Conservation (phyloP, 1,140 invertebrate genomes). For the Drosophila lini region DNA sequence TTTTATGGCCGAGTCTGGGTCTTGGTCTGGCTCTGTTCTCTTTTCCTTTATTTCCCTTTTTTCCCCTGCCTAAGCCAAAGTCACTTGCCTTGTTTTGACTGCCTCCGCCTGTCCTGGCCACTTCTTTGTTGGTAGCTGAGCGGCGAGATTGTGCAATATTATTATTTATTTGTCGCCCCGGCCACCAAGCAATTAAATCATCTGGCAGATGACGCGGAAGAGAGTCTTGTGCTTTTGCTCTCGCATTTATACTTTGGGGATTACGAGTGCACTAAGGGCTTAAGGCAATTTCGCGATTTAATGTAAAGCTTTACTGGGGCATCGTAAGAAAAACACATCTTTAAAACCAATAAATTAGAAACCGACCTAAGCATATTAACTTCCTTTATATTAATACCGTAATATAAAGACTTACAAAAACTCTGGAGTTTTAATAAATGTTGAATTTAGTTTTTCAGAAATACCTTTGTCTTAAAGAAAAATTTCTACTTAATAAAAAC, state of each 20-base stretch:
- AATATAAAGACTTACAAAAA: background rate
- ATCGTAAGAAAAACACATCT: background rate
- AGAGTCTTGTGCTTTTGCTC: background rate
- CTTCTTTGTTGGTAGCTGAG: slow-evolving; percentile 44
- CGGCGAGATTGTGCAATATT: slow-evolving; percentile 69
- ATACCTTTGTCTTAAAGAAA: too few species aligned
- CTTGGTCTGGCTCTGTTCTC: slow-evolving; percentile 43
- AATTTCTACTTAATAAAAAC: too few species aligned
- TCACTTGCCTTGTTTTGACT: slow-evolving; percentile 66
- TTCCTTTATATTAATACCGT: background rate
- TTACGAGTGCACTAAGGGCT: background rate
- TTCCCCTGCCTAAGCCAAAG: slow-evolving; percentile 19
- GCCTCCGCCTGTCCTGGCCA: slow-evolving; percentile 58
- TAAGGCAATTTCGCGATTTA: background rate
- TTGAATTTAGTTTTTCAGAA: too few species aligned
- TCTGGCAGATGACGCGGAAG: slow-evolving; percentile 29
- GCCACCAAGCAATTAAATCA: slow-evolving; percentile 65
- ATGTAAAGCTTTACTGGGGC: background rate
- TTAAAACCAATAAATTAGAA: background rate
- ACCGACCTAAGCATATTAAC: background rate
- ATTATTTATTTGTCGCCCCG: slow-evolving; percentile 42
- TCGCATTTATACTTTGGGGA: background rate
- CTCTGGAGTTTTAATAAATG: background rate
- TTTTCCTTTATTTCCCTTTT: slow-evolving; percentile 16
- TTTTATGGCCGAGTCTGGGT: slow-evolving; percentile 60